Evolutionary conservation across 92 coral and sea anemone species (phyloP).

Genomic region (Phymanthus crucifer): DNA sequence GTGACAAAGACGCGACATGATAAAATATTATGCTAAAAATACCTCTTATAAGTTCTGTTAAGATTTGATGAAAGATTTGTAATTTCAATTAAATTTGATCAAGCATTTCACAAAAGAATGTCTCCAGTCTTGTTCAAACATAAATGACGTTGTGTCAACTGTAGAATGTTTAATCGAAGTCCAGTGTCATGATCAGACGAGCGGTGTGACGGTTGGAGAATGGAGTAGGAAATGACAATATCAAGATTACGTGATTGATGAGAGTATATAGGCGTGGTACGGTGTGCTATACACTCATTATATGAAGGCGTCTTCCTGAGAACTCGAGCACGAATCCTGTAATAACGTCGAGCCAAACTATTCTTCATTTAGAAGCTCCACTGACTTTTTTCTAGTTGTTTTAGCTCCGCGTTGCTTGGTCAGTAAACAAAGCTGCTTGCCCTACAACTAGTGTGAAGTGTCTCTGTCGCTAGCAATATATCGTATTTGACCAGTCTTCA

Average conservation of each 20-base stretch:
- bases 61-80: neutral
- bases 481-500: neutral
- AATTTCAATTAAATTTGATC: neutral
- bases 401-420: neutral
- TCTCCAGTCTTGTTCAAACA: conserved; percentile 23
- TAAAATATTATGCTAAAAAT: too few species aligned
- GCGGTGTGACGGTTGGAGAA: neutral
- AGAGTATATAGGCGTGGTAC: conserved; percentile 9
- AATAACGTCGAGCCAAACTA: too few species aligned
- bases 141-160: conserved; percentile 10
- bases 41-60: too few species aligned
- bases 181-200: conserved; percentile 15
- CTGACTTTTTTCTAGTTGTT: too few species aligned
- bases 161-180: neutral
- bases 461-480: neutral
- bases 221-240: conserved; percentile 14
- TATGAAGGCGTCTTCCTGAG: neutral
- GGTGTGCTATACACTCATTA: neutral
- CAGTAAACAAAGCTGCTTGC: neutral
- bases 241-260: neutral
- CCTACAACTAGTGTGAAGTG: neutral
- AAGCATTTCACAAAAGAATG: neutral
- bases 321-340: neutral
- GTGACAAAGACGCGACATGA: too few species aligned
- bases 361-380: too few species aligned